Base-by-base conservation (phyloP, 2,888 invertebrate genomes). In the Lacanobia oleracea region DNA sequence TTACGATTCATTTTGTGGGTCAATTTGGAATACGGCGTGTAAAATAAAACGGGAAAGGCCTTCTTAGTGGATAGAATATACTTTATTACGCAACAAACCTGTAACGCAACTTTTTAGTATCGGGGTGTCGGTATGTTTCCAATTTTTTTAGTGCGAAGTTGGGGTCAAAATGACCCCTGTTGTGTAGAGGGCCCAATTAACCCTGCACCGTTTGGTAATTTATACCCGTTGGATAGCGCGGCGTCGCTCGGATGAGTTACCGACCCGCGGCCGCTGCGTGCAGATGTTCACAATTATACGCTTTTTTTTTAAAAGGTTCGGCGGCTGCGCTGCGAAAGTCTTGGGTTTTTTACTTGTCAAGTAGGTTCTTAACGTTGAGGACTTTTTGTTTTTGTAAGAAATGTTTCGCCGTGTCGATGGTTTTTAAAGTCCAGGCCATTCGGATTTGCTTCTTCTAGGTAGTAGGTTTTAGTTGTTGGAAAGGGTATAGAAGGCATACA, bases 221-320 rank as follows among this genome's bases (percentile, higher is more conserved):
- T 91, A 91, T 90, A 86, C 82, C 79, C 85, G 82, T 86, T 88
- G 83, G 86, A 87, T 87, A 86, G 83, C 79, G 68, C 56, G 75
- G 67, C 75, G 67, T 79, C 72, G 77, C 75, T 80, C 73, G 85
- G 87, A 89, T 90, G 90, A 89, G 88, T 89, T 88, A 89, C 87
- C 82, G 81, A 83, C 78, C 71, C 69, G 61, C 56, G 66, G 83
- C 85, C 86, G 84, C 83, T 82, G 77, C 84, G 86, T 87, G 92
- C 94, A 94, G 94, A 94, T 94, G 94, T 93, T 94, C 92, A 87
- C 89, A 91, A 93, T 93, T 93, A 93, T 89, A 86, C 86, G 82
- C 82, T 79, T 88, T 88, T 90, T 90, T 89, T 87, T 83, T 79
- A 6, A 72, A 81, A 64, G 86, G 84, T 83, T 77, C 83, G 83